Conservation (phyloP, 2,113 vertebrate genomes). For the Callipepla californica region DNA sequence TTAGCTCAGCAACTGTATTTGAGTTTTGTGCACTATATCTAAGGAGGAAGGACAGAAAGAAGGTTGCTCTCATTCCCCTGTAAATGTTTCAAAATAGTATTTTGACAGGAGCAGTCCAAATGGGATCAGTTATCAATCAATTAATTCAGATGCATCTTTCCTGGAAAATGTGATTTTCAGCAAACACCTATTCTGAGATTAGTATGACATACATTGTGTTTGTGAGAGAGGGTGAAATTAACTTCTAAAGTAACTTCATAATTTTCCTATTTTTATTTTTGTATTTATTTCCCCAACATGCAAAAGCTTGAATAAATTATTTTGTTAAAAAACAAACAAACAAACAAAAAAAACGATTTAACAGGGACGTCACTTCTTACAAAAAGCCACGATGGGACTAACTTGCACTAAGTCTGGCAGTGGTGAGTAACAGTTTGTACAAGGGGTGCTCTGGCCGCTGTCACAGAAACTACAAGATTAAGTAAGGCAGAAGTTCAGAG, state of each 20-base stretch:
- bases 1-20: neutral
- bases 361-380: neutral
- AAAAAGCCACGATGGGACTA: neutral
- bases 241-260: neutral
- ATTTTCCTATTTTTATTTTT: neutral
- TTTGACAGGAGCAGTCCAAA: neutral
- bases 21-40: neutral
- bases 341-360: too few relatives aligned
- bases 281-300: neutral
- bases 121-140: neutral
- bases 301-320: neutral
- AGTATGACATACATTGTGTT: neutral
- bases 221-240: neutral
- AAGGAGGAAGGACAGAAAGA: neutral
- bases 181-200: neutral
- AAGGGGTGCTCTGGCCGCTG: neutral
- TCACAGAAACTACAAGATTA: neutral
- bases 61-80: neutral
- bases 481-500: neutral
- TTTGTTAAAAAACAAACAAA: neutral
- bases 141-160: neutral
- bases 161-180: neutral
- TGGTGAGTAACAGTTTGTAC: neutral
- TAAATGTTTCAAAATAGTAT: neutral
- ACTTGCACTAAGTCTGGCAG: neutral